Conservation (phyloP, 2,113 vertebrate genomes). For the Podocnemis expansa region DNA sequence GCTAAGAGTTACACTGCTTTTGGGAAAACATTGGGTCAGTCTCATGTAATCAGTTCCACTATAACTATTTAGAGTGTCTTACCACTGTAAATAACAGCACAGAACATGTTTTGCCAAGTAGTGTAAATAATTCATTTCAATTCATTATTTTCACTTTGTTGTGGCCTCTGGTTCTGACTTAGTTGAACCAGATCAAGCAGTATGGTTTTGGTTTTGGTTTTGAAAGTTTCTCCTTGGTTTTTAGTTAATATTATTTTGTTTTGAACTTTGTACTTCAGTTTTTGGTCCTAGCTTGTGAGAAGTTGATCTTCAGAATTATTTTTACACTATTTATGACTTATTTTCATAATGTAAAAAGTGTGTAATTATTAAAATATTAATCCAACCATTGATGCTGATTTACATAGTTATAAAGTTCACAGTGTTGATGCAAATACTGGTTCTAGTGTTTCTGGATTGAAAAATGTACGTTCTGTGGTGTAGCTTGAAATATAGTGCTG, state of each 20-base stretch:
- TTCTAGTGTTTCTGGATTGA: slow-evolving; percentile 29
- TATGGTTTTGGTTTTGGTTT: slow-evolving; percentile 69
- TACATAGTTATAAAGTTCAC: slow-evolving; percentile 71
- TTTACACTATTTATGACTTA: slow-evolving; percentile 91
- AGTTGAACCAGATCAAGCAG: slow-evolving; percentile 47
- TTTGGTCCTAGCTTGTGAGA: slow-evolving; percentile 83
- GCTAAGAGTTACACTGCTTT: slow-evolving; percentile 61
- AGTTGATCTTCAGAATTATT: slow-evolving; percentile 89
- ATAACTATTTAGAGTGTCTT: slow-evolving; percentile 67
- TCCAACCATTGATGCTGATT: slow-evolving; percentile 69
- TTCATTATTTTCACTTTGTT: slow-evolving; percentile 72
- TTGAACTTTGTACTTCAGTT: slow-evolving; percentile 77
- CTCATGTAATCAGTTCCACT: slow-evolving; percentile 52
- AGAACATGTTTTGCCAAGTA: slow-evolving; percentile 54
- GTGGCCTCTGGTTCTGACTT: slow-evolving; percentile 66
- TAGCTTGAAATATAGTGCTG: not conserved
- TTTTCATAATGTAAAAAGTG: slow-evolving; percentile 88
- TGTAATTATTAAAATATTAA: slow-evolving; percentile 86
- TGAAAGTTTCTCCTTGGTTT: slow-evolving; percentile 73
- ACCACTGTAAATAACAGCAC: slow-evolving; percentile 70
- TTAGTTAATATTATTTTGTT: slow-evolving; percentile 68
- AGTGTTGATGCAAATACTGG: slow-evolving; percentile 28
- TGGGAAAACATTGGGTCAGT: slow-evolving; percentile 60
- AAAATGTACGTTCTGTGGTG: not conserved
- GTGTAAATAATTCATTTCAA: slow-evolving; percentile 70